phyloP scores from a whole-genome alignment of 2,113 vertebrate genomes.

The Entelurus aequoreus region DNA sequence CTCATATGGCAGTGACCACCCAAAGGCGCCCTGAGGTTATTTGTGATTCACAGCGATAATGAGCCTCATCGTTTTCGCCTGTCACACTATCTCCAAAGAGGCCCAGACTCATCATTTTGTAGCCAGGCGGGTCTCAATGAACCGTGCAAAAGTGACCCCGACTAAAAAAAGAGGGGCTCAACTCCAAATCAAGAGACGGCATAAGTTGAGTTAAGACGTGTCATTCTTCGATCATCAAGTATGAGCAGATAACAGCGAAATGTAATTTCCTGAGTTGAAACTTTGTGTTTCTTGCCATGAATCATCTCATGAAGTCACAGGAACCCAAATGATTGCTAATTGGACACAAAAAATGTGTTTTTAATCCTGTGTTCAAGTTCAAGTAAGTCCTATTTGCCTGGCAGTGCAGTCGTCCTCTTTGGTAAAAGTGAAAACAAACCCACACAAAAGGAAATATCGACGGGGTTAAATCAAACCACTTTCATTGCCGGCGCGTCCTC shows the following conservation, averaged over 20 bases:
- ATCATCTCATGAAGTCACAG: no score
- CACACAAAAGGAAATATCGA: no score
- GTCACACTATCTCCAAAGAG: constrained; percentile 50
- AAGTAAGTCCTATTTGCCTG: no score
- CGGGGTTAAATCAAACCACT: no score
- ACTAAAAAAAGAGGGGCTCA: not conserved
- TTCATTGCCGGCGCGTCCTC: not conserved
- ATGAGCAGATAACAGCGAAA: not conserved
- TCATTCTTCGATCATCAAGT: constrained; percentile 15
- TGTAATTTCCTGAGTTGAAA: constrained; percentile 29
- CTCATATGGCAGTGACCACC: constrained; percentile 48
- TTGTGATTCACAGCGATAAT: constrained; percentile 61
- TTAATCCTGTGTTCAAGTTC: no score
- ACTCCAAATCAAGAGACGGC: not conserved
- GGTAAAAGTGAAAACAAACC: no score
- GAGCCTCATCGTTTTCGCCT: constrained; percentile 61
- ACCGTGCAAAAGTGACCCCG: constrained; percentile 27
- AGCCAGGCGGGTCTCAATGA: constrained; percentile 32
- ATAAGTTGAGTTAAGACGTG: not conserved
- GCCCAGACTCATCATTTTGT: constrained; percentile 36
- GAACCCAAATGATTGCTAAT: no score
- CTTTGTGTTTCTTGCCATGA: no score
- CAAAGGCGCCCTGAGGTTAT: constrained; percentile 58
- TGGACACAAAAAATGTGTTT: no score
- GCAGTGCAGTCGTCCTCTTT: no score